Conservation (phyloP, 1,140 invertebrate species). For the Neodiprion pinetum region DNA sequence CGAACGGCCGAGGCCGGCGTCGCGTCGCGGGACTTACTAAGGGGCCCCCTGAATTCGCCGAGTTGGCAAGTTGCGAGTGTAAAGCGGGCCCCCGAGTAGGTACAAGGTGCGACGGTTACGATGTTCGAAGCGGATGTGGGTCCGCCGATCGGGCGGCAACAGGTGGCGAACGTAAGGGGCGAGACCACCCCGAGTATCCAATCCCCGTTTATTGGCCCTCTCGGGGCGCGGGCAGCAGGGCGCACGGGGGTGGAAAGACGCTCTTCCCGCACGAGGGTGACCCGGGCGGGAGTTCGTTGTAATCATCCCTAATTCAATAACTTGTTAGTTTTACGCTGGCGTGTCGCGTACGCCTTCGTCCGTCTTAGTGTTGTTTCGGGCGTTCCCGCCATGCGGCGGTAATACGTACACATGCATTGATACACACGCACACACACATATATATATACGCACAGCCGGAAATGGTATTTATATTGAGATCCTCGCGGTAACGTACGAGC, state of each 20-base stretch:
- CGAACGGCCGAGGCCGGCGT: slow-evolving; percentile 11
- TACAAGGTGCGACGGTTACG: background rate
- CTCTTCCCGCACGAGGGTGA: background rate
- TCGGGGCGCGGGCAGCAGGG: background rate
- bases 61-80: background rate
- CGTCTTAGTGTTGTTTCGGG: too few species aligned
- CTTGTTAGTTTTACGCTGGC: background rate
- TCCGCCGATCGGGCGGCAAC: background rate
- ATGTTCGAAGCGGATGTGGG: background rate
- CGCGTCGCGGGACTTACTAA: too few species aligned
- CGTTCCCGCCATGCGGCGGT: too few species aligned
- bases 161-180: background rate
- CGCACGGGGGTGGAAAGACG: background rate
- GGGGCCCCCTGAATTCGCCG: too few species aligned
- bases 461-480: background rate
- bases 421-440: background rate
- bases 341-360: too few species aligned
- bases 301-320: slow-evolving; percentile 12
- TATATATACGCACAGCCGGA: background rate
- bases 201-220: background rate
- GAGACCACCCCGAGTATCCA: slow-evolving; percentile 9
- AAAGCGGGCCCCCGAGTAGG: background rate
- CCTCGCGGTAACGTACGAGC: too few species aligned
- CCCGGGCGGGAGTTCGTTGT: slow-evolving; percentile 2
- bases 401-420: too few species aligned